These are phyloP conservation scores for Crypturellus tataupa DNA, from an alignment of 2,797 vertebrate species.

Conservation along the genomic window DNA sequence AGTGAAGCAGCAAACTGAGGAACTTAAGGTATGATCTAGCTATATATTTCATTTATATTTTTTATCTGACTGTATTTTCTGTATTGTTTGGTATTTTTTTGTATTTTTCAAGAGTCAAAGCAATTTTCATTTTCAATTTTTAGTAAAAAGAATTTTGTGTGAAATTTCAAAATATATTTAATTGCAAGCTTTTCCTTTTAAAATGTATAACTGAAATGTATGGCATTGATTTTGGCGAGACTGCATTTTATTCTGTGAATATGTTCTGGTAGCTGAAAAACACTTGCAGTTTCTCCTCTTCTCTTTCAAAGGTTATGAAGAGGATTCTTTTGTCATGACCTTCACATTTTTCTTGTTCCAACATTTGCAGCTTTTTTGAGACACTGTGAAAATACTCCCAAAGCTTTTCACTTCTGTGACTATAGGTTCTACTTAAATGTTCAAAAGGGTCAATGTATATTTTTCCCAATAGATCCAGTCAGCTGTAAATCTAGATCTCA, in stretches of 20 bases:
- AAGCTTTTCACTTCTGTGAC: neutral
- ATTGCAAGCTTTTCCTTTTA: neutral
- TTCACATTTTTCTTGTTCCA: neutral
- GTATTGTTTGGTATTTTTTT: neutral
- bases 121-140: neutral
- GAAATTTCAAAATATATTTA: neutral
- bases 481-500: neutral
- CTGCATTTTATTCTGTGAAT: neutral
- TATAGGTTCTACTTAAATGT: neutral
- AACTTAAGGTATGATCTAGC: constrained; percentile 90
- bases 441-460: neutral
- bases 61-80: neutral
- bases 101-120: neutral
- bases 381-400: neutral
- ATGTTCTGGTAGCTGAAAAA: neutral
- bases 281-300: neutral
- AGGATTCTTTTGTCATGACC: neutral
- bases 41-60: neutral
- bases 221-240: neutral
- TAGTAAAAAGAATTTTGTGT: neutral
- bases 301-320: neutral
- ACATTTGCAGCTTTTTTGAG: neutral
- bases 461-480: neutral
- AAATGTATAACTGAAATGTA: neutral
- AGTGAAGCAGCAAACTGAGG: constrained; percentile 97